Conservation (phyloP, 2,888 invertebrate species). For the Drosophila stalkeri region DNA sequence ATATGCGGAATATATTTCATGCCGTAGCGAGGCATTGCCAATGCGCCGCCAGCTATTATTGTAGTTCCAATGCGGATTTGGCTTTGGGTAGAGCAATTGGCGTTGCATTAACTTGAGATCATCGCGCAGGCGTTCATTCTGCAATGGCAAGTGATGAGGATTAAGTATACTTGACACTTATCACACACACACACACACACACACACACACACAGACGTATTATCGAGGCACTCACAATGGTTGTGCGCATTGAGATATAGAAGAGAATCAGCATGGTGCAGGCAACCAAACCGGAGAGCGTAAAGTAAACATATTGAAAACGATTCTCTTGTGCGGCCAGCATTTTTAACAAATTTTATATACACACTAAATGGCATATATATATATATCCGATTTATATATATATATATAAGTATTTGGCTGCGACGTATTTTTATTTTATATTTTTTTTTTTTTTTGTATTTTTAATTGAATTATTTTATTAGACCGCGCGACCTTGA, state of each 20-base stretch:
- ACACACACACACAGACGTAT: slow-evolving; percentile 4
- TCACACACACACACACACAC: slow-evolving; percentile 1
- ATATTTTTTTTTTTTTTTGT: slow-evolving; percentile 26
- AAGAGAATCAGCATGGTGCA: slow-evolving; percentile 78
- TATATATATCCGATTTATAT: slow-evolving; percentile 8
- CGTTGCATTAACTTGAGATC: slow-evolving; percentile 76
- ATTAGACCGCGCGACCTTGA: slow-evolving; percentile 42
- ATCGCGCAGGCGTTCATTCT: slow-evolving; percentile 77
- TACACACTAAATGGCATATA: slow-evolving; percentile 4
- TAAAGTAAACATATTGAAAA: slow-evolving; percentile 82
- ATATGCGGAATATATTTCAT: slow-evolving; percentile 85
- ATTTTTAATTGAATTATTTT: slow-evolving; percentile 50
- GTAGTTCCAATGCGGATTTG: slow-evolving; percentile 78
- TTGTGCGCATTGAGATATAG: slow-evolving; percentile 81
- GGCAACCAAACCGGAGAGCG: slow-evolving; percentile 82
- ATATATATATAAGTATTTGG: slow-evolving; percentile 3
- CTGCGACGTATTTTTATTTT: slow-evolving; percentile 40
- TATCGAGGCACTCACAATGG: slow-evolving; percentile 73
- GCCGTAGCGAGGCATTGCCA: slow-evolving; percentile 74
- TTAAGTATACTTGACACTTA: slow-evolving; percentile 4
- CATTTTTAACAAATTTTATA: slow-evolving; percentile 46
- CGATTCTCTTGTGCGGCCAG: slow-evolving; percentile 76
- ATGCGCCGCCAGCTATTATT: slow-evolving; percentile 82
- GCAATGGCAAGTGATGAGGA: slow-evolving; percentile 23
- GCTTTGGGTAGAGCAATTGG: slow-evolving; percentile 73